Percentiles rank a stretch among this genome's conserved stretches.
These are phyloP conservation scores for Agelas oroides DNA, from an alignment of 37 sponge, comb jelly and placozoan genomes.

Conservation along the genomic window DNA sequence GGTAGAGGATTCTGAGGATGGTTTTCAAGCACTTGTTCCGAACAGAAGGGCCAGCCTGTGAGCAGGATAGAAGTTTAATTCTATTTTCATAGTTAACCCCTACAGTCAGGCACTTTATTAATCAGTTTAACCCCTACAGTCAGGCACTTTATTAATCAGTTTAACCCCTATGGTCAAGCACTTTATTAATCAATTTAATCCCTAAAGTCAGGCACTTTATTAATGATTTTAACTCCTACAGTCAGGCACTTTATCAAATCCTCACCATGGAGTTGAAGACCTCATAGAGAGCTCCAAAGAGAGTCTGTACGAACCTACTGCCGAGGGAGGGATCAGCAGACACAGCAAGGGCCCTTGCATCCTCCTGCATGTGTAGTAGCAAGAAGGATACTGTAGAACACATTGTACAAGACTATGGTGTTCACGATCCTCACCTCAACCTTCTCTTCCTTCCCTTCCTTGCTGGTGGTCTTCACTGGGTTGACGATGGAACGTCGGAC, in stretches of 20 bases:
- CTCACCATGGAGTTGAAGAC: constrained; percentile 74
- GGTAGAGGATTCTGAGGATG: constrained; percentile 83
- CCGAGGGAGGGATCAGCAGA: constrained; percentile 31
- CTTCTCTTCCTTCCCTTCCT: background rate
- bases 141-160: too few species aligned
- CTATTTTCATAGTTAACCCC: too few species aligned
- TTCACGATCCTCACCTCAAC: too few species aligned
- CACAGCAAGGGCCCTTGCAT: constrained; percentile 47
- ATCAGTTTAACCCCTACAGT: too few species aligned
- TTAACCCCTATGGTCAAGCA: too few species aligned
- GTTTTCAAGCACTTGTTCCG: constrained; percentile 85
- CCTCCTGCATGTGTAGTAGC: constrained; percentile 21
- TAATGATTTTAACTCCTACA: too few species aligned
- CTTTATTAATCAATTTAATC: too few species aligned
- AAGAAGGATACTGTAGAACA: too few species aligned
- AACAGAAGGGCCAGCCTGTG: constrained; percentile 79
- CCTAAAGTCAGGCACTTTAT: too few species aligned
- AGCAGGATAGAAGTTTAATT: background rate
- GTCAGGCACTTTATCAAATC: too few species aligned
- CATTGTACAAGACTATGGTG: too few species aligned
- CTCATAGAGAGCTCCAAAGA: constrained; percentile 74
- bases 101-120: too few species aligned
- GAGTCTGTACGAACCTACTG: constrained; percentile 42
- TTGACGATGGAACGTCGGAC: constrained; percentile 50
- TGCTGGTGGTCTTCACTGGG: background rate